These are phyloP conservation scores for Bombus huntii DNA, from an alignment of 1,140 invertebrate genomes.

Conservation along the genomic window DNA sequence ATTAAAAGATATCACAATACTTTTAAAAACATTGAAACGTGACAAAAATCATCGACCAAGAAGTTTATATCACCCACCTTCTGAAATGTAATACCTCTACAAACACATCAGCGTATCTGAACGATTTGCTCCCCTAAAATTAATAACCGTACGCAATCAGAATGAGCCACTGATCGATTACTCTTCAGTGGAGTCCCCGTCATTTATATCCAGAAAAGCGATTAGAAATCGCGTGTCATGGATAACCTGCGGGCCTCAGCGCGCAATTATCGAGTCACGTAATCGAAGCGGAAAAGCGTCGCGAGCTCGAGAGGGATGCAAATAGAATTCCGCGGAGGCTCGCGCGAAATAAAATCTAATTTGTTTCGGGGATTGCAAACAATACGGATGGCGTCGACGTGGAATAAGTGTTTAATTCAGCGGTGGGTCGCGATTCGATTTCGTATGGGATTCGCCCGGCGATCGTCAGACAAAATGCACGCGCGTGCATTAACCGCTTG, in stretches of 20 bases:
- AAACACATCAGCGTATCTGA: not conserved
- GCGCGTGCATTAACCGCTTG: not conserved
- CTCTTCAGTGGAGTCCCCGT: not conserved
- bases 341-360: constrained; percentile 43
- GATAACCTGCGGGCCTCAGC: not conserved
- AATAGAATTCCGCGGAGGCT: not conserved
- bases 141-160: not conserved
- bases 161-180: not conserved
- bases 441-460: not conserved
- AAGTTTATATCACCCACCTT: not conserved
- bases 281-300: constrained; percentile 20
- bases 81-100: not conserved
- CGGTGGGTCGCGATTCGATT: constrained; percentile 46
- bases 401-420: constrained; percentile 37
- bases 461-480: constrained; percentile 32
- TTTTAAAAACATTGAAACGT: no score
- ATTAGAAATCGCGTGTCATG: constrained; percentile 12
- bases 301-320: not conserved
- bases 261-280: constrained; percentile 16
- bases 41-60: not conserved
- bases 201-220: not conserved
- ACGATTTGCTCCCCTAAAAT: not conserved
- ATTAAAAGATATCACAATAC: no score
- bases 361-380: constrained; percentile 19
- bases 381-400: constrained; percentile 1